These are phyloP conservation scores for Mus musculus DNA, from an alignment of 2,113 vertebrate genomes.

Conservation along the genomic window GRCm39 chr6:89078501-89079000, in stretches of 20 bases:
- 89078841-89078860: neutral
- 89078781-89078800: neutral
- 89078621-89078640: neutral
- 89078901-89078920: neutral
- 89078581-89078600: neutral
- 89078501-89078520: constrained; percentile 12
- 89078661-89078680: neutral
- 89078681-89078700: neutral
- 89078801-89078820: neutral
- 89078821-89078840: neutral
- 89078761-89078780: neutral
- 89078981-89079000: neutral
- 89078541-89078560: accelerated
- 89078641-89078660: neutral
- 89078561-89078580: constrained; percentile 2
- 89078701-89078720: neutral
- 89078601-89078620: neutral
- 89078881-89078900: neutral
- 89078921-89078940: neutral
- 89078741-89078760: neutral
- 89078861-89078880: neutral
- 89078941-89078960: neutral
- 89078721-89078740: neutral
- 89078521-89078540: neutral
- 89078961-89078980: neutral